Percentiles rank a stretch among this genome's conserved stretches.
Conservation (phyloP, 1,140 invertebrate genomes). For the Aphidius gifuensis region DNA sequence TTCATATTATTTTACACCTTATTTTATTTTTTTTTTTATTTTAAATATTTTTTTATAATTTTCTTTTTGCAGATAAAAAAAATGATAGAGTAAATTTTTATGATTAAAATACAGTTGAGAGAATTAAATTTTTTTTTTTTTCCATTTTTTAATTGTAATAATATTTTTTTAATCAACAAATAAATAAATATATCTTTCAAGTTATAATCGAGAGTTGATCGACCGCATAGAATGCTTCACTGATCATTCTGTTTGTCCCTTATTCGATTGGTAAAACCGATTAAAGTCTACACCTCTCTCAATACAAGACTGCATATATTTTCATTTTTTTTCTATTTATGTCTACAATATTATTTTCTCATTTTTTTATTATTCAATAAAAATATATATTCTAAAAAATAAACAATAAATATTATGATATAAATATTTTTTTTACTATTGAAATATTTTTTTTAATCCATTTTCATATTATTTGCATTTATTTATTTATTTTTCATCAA, state of each 20-base stretch:
- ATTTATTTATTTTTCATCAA: too few relatives aligned
- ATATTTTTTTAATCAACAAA: background rate
- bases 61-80: too few relatives aligned
- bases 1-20: too few relatives aligned
- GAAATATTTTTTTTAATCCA: too few relatives aligned
- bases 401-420: background rate
- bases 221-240: constrained; percentile 5
- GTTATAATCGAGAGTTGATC: constrained; percentile 19
- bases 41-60: too few relatives aligned
- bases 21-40: too few relatives aligned
- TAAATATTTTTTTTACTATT: background rate
- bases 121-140: too few relatives aligned
- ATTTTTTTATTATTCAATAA: constrained; percentile 4
- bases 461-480: too few relatives aligned
- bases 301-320: background rate
- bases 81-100: too few relatives aligned
- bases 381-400: background rate
- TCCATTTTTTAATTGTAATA: too few relatives aligned
- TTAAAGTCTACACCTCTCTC: constrained; percentile 8
- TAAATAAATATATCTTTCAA: constrained; percentile 9
- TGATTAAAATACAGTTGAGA: too few relatives aligned
- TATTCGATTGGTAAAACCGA: constrained; percentile 14
- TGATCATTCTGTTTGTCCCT: constrained; percentile 6
- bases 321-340: constrained; percentile 4
- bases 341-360: background rate